A percentile compares a stretch with the other conserved stretches of the same genome.
Evolutionary conservation across 2,797 vertebrate genomes (phyloP).

Genomic region (Scarus forsteni): DNA sequence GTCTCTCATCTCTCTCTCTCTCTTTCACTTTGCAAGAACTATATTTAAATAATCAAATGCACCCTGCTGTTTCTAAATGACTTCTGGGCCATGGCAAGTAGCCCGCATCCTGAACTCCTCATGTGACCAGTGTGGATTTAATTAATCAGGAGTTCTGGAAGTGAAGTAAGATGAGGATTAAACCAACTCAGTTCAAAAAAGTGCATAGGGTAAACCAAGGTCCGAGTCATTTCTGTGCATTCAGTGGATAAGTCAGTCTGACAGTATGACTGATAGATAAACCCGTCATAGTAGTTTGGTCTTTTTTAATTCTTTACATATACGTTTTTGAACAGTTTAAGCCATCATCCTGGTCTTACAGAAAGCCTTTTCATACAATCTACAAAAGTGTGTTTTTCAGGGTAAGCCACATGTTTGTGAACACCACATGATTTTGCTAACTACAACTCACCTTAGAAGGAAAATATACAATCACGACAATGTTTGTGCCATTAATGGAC

Average conservation of each 20-base stretch:
- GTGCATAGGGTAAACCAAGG: slow-evolving; percentile 27
- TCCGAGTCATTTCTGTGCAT: slow-evolving; percentile 12
- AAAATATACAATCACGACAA: too few species aligned
- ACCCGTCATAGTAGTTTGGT: neutral
- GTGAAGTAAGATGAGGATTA: slow-evolving; percentile 62
- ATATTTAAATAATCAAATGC: slow-evolving; percentile 2
- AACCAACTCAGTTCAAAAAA: slow-evolving; percentile 46
- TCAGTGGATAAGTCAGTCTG: slow-evolving; percentile 3
- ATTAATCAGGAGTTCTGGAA: slow-evolving; percentile 70
- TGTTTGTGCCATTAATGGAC: too few species aligned
- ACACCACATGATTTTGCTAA: too few species aligned
- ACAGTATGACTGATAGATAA: neutral
- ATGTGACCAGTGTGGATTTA: slow-evolving; percentile 65
- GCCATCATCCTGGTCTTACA: too few species aligned
- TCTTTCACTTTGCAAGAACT: neutral
- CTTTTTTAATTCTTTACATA: neutral
- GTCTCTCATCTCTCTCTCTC: neutral
- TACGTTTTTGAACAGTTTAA: neutral
- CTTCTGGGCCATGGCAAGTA: slow-evolving; percentile 38
- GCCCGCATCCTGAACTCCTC: slow-evolving; percentile 45
- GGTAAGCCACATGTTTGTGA: too few species aligned
- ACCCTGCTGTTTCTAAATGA: slow-evolving; percentile 32
- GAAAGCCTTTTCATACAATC: too few species aligned
- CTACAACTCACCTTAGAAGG: too few species aligned
- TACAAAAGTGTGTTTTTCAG: too few species aligned